Conservation (phyloP, 92 coral and sea anemone species). For the Scolanthus callimorphus region DNA sequence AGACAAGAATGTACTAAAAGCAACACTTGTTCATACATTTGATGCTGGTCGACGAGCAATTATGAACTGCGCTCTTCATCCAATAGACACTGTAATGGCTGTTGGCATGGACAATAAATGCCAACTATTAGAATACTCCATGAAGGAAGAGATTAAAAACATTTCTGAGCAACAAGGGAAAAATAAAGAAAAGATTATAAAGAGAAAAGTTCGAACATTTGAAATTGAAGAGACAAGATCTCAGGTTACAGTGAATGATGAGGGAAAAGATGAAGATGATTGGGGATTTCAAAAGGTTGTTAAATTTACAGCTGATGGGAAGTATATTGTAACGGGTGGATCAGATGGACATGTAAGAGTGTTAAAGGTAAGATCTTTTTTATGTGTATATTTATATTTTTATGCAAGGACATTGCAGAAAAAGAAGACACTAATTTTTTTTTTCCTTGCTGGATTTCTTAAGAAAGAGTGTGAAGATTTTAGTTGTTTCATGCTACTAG, state of each 20-base stretch:
- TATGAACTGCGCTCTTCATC: slow-evolving; percentile 95
- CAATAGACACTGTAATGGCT: slow-evolving; percentile 63
- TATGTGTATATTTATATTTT: too few relatives aligned
- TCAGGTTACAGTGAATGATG: slow-evolving; percentile 52
- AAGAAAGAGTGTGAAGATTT: too few relatives aligned
- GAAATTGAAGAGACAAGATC: slow-evolving; percentile 37
- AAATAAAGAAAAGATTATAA: slow-evolving; percentile 51
- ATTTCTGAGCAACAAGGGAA: slow-evolving; percentile 48
- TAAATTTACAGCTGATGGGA: slow-evolving; percentile 80
- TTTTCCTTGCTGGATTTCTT: not conserved
- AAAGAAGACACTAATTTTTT: not conserved
- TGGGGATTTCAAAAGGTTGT: slow-evolving; percentile 95
- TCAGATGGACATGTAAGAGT: slow-evolving; percentile 91
- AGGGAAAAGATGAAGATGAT: slow-evolving; percentile 71
- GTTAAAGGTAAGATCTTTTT: slow-evolving; percentile 84
- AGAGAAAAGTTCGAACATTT: slow-evolving; percentile 58
- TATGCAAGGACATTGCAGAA: too few relatives aligned
- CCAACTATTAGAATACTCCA: slow-evolving; percentile 68
- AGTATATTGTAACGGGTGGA: slow-evolving; percentile 89
- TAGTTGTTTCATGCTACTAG: too few relatives aligned
- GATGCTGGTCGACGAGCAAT: slow-evolving; percentile 92
- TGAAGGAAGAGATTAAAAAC: slow-evolving; percentile 70
- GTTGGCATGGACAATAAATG: slow-evolving; percentile 98
- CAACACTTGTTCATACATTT: slow-evolving; percentile 79
- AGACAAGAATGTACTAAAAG: slow-evolving; percentile 60